Base-by-base conservation (phyloP, 2,113 vertebrate species). In the Dromas ardeola region DNA sequence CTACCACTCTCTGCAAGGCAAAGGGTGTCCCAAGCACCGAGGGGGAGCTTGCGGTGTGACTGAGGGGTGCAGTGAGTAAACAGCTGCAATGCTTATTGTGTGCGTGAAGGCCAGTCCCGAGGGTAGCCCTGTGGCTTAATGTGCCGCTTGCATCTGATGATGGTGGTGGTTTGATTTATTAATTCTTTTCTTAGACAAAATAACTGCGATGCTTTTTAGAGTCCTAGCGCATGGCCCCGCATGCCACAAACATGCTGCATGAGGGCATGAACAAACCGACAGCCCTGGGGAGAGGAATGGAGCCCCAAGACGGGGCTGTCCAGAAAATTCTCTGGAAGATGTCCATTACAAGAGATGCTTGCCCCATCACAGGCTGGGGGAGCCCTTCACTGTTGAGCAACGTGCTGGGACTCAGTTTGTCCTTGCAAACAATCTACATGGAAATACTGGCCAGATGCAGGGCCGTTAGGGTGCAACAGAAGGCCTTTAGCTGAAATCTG, bases 241-340 rank as follows among this genome's bases (percentile, higher is more conserved):
- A 98, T 97, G 98, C 90, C 93, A 80, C 47, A 22, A 43, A 45
- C 70, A 58, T 66, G 86, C 81, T 97, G 98, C 98, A 98, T 97
- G 97, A 94, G 91, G 96, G 73, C 84, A 86, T 61, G 89, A 92
- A 34, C 63, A 81, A 69, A 53, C 53, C 5, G 7, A 61, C 22
- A 42, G 76, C 66, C 69, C 82, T 25, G 81, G 85, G 78, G 53
- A 88, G 59, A 82, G 58, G 70, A 69, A 71, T 15, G 65, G 47
- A 78, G 47, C 87, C 79, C 81, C 43, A 2, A 30, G 45, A 10
- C 7, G 88, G 79, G 42, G 36, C 36, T 36, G 40, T 15, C 58
- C 30, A 83, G 82, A 45, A 34, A 32, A 58, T 36, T 83, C 90
- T 30, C 13, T 32, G 56, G 56, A 42, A 43, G n/a, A 34, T 53